Evolutionary conservation across 2,113 vertebrate species (phyloP).

Genomic region (Tragelaphus strepsiceros): DNA sequence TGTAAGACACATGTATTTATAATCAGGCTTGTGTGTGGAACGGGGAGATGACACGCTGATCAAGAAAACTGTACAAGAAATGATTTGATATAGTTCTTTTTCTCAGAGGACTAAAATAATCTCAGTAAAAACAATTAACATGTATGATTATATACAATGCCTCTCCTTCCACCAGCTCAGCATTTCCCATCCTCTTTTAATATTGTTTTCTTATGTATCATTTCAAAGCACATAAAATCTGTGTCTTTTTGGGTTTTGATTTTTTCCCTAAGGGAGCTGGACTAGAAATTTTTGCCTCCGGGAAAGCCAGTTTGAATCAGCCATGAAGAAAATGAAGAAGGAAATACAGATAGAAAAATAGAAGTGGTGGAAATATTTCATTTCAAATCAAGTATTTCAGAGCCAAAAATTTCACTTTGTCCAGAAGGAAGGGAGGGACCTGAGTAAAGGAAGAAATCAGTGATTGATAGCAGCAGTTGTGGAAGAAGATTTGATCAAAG

Average conservation of each 20-base stretch:
- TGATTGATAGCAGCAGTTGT: background rate
- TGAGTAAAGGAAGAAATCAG: background rate
- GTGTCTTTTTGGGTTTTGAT: background rate
- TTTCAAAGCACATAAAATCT: background rate
- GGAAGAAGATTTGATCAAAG: background rate
- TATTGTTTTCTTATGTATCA: background rate
- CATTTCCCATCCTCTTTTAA: background rate
- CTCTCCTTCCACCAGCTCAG: background rate
- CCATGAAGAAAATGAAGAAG: conserved; percentile 17
- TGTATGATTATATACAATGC: background rate
- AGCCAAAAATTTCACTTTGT: background rate
- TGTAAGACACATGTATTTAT: background rate
- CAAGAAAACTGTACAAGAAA: background rate
- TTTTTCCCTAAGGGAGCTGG: background rate
- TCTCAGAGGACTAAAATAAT: background rate
- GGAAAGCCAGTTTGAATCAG: conserved; percentile 22
- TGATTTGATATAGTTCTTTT: background rate
- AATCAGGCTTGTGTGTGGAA: background rate
- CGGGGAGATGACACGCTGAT: too few relatives aligned
- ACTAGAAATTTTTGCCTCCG: background rate
- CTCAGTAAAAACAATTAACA: background rate
- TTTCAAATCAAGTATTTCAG: background rate
- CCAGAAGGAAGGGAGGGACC: background rate
- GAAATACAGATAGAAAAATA: background rate
- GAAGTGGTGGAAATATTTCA: background rate